Evolutionary conservation across 2,888 invertebrate species (phyloP).

Genomic region (Leptothorax acervorum): DNA sequence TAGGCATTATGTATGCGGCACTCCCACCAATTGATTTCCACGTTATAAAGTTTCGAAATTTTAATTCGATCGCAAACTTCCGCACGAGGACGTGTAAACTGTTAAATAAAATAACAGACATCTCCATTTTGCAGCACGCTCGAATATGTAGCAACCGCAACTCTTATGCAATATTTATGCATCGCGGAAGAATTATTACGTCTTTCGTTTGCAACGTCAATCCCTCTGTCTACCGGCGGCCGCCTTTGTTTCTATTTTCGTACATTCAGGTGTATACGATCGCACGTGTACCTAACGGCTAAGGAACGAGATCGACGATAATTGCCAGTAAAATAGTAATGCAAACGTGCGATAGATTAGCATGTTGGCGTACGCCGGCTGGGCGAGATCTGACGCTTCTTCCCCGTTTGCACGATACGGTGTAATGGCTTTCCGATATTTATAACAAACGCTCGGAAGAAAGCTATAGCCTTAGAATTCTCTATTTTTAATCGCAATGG

Average conservation of each 20-base stretch:
- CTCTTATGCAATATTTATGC: conserved; percentile 54
- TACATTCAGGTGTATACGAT: conserved; percentile 34
- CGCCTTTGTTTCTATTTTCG: conserved; percentile 43
- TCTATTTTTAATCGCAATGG: conserved; percentile 15
- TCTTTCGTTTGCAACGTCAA: conserved; percentile 37
- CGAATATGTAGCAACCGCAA: background rate
- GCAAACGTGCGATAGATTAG: conserved; percentile 48
- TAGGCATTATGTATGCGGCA: background rate
- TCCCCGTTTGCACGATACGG: conserved; percentile 33
- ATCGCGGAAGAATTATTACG: conserved; percentile 37
- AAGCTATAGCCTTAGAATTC: conserved; percentile 24
- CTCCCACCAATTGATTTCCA: conserved; percentile 6
- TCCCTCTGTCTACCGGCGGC: background rate
- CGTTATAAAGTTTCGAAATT: conserved; percentile 29
- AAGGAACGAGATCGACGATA: conserved; percentile 43
- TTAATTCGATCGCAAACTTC: conserved; percentile 16
- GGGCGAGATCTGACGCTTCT: conserved; percentile 43
- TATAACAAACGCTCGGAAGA: conserved; percentile 25
- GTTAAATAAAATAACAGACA: conserved; percentile 24
- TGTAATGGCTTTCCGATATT: conserved; percentile 53
- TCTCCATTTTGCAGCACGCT: background rate
- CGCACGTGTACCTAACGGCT: conserved; percentile 24
- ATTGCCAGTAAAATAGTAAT: conserved; percentile 48
- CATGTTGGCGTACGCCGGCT: conserved; percentile 45
- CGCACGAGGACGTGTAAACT: background rate